phyloP scores from a whole-genome alignment of 2,113 vertebrate species.

The pig (Sus scrofa) region T2T-Sscrofa CM000824.6:52967001-52967500 shows the following conservation, averaged over 20 bases:
- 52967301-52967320: background rate
- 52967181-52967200: background rate
- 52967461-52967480: too few relatives aligned
- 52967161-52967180: background rate
- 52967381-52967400: too few relatives aligned
- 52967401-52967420: too few relatives aligned
- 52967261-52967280: background rate
- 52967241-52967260: background rate
- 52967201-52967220: constrained; percentile 4
- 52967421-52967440: too few relatives aligned
- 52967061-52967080: background rate
- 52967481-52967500: too few relatives aligned
- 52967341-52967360: too few relatives aligned
- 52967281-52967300: background rate
- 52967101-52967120: background rate
- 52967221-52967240: background rate
- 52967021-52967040: background rate
- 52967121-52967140: background rate
- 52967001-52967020: too few relatives aligned
- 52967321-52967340: background rate
- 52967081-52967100: background rate
- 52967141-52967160: background rate
- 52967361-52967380: too few relatives aligned
- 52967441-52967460: too few relatives aligned
- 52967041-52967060: background rate